These are phyloP conservation scores for Tipula vernalis DNA, from an alignment of 2,888 invertebrate genomes.

Conservation along the genomic window DNA sequence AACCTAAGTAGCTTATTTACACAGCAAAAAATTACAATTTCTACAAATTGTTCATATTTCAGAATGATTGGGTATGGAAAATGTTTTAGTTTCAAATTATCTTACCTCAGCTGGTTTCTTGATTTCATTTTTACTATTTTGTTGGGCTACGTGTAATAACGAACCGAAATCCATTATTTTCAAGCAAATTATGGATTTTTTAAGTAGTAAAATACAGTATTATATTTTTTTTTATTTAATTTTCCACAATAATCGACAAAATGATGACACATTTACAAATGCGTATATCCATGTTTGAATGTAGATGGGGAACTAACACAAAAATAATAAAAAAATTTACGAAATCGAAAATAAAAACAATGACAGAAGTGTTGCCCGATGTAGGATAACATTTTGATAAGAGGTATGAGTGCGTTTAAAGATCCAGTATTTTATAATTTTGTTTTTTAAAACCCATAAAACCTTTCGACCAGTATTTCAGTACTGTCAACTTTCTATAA, in stretches of 20 bases:
- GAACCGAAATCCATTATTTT: conserved; percentile 47
- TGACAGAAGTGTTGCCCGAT: background rate
- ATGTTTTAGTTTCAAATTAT: background rate
- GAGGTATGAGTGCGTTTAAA: background rate
- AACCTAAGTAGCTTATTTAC: conserved; percentile 7
- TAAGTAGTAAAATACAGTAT: background rate
- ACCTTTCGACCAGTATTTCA: background rate
- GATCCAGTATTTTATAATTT: no score
- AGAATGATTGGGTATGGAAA: background rate
- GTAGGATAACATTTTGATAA: background rate
- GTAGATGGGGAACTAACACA: background rate
- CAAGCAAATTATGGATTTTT: background rate
- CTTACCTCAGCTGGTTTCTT: conserved; percentile 29
- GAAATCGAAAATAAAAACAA: background rate
- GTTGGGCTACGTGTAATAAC: conserved; percentile 46
- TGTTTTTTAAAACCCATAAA: background rate
- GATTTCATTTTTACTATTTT: conserved; percentile 37
- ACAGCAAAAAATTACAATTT: background rate
- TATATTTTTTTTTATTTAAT: background rate
- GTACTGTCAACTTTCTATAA: background rate
- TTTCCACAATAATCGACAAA: conserved; percentile 4
- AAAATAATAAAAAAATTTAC: background rate
- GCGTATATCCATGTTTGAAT: conserved; percentile 5
- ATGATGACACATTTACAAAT: conserved; percentile 10
- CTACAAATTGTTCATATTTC: background rate